phyloP scores from a whole-genome alignment of 2,888 invertebrate species.

The Coecobrya sp. region DNA sequence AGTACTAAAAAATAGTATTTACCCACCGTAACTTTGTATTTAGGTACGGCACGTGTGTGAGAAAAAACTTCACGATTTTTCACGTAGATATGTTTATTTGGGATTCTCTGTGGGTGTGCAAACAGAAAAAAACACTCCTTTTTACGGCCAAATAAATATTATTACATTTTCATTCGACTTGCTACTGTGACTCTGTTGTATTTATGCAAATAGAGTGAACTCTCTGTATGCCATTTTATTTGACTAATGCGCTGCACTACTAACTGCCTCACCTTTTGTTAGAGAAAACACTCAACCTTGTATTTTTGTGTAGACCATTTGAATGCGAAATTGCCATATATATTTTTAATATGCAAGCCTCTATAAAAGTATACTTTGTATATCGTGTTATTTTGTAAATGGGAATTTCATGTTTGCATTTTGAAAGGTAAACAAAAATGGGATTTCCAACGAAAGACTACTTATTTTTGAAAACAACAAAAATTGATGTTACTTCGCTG shows the following conservation, averaged over 20 bases:
- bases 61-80: too few relatives aligned
- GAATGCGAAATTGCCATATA: too few relatives aligned
- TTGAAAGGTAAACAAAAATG: not conserved
- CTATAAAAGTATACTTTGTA: too few relatives aligned
- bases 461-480: not conserved
- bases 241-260: not conserved
- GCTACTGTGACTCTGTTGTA: not conserved
- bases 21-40: too few relatives aligned
- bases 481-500: not conserved
- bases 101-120: not conserved
- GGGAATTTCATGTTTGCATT: not conserved
- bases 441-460: not conserved
- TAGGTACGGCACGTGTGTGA: too few relatives aligned
- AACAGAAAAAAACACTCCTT: not conserved
- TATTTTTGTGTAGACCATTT: too few relatives aligned
- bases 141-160: not conserved
- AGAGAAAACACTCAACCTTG: not conserved
- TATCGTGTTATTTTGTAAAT: not conserved
- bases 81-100: too few relatives aligned
- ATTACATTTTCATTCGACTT: not conserved
- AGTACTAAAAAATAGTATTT: too few relatives aligned
- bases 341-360: constrained; percentile 22
- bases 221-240: not conserved
- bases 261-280: not conserved
- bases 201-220: not conserved